These are phyloP conservation scores for Cyprinodon variegatus DNA, from an alignment of 2,113 vertebrate genomes.

Conservation along the genomic window DNA sequence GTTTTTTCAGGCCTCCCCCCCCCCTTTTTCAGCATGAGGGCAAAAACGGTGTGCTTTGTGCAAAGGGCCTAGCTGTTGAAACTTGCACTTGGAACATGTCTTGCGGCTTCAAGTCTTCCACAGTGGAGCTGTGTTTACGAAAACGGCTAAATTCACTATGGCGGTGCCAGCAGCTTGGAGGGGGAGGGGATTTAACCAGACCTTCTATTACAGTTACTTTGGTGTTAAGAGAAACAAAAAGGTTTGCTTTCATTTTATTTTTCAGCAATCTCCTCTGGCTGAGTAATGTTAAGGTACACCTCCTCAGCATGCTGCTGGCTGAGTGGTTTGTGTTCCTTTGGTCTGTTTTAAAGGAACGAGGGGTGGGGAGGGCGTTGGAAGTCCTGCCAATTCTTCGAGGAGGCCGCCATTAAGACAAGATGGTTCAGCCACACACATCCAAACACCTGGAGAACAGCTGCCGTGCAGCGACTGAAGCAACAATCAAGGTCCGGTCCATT, in stretches of 20 bases:
- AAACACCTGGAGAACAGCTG: conserved; percentile 80
- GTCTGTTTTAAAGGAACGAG: conserved; percentile 60
- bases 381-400: conserved; percentile 70
- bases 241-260: conserved; percentile 40
- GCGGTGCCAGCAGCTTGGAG: conserved; percentile 46
- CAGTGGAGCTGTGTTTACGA: conserved; percentile 61
- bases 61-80: conserved; percentile 56
- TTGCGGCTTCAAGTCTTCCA: conserved; percentile 40
- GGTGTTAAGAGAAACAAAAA: conserved; percentile 1
- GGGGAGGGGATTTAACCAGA: conserved; percentile 28
- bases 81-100: conserved; percentile 70
- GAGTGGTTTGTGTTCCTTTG: conserved; percentile 51
- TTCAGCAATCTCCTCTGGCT: conserved; percentile 41
- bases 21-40: conserved; percentile 51
- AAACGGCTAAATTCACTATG: conserved; percentile 51
- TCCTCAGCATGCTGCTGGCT: conserved; percentile 44
- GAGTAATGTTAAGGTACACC: conserved; percentile 60
- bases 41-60: conserved; percentile 72
- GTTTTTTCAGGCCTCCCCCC: conserved; percentile 72
- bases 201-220: conserved; percentile 26
- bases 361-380: conserved; percentile 59
- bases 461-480: conserved; percentile 29
- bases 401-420: conserved; percentile 69
- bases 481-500: conserved; percentile 37
- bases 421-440: conserved; percentile 69